These are phyloP conservation scores for Brachyptera risi DNA, from an alignment of 2,888 invertebrate genomes.

Conservation along the genomic window DNA sequence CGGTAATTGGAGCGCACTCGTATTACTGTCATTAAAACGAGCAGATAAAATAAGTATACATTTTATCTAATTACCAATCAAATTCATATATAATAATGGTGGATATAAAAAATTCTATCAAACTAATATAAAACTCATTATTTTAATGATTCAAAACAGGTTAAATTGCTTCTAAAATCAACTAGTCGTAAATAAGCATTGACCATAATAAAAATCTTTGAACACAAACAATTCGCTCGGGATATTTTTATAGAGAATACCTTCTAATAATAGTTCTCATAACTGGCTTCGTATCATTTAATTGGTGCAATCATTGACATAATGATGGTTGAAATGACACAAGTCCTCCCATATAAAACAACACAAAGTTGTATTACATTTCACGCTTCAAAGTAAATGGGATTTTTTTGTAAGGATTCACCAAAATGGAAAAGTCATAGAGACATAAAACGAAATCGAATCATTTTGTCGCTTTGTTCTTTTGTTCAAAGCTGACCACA, in stretches of 20 bases:
- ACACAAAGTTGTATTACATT: neutral
- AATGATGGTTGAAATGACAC: neutral
- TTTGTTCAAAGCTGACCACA: too few species aligned
- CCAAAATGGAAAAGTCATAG: slow-evolving; percentile 2
- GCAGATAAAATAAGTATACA: neutral
- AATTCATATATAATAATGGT: too few species aligned
- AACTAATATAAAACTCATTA: neutral
- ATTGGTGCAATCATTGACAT: neutral
- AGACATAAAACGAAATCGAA: too few species aligned
- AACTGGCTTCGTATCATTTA: neutral
- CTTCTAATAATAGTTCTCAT: neutral
- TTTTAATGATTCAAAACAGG: neutral
- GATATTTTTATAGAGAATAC: neutral
- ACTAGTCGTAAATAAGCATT: neutral
- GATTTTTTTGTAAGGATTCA: neutral
- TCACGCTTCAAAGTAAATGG: neutral
- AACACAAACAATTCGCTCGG: neutral
- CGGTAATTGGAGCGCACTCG: too few species aligned
- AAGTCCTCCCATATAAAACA: neutral
- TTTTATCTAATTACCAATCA: slow-evolving; percentile 6
- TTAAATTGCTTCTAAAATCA: slow-evolving; percentile 3
- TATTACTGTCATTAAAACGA: neutral
- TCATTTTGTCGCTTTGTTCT: too few species aligned
- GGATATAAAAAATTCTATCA: too few species aligned
- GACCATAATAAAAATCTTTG: neutral